A percentile compares a stretch with the other conserved stretches of the same genome.
Conservation (phyloP, 2,888 invertebrate genomes). For the Pammene aurita region DNA sequence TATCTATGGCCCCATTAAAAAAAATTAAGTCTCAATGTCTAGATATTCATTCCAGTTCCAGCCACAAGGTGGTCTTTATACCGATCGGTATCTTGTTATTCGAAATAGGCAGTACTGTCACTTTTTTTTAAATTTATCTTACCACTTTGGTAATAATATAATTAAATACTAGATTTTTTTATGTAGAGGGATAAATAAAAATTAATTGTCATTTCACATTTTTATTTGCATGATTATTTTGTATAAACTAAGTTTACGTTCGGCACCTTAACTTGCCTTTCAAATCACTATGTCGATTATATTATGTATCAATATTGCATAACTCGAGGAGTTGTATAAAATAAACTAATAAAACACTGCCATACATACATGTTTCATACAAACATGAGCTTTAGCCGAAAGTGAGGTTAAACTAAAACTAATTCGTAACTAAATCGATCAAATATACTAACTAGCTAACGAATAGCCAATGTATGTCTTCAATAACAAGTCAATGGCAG, state of each 20-base stretch:
- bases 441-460: slow-evolving; percentile 30
- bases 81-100: too few species aligned
- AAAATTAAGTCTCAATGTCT: too few species aligned
- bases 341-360: slow-evolving; percentile 23
- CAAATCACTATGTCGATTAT: background rate
- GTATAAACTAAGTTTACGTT: slow-evolving; percentile 1
- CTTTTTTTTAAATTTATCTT: background rate
- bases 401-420: slow-evolving; percentile 16
- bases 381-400: slow-evolving; percentile 16
- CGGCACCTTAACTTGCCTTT: background rate
- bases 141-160: too few species aligned
- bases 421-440: slow-evolving; percentile 20
- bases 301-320: too few species aligned
- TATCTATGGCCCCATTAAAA: too few species aligned
- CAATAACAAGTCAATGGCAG: slow-evolving; percentile 21
- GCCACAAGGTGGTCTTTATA: too few species aligned
- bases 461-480: slow-evolving; percentile 36
- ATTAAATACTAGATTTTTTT: too few species aligned
- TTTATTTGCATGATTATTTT: background rate
- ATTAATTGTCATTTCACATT: background rate
- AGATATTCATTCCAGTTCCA: too few species aligned
- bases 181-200: background rate
- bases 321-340: background rate
- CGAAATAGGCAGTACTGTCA: too few species aligned
- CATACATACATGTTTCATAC: slow-evolving; percentile 25